Conservation (phyloP, 2,113 vertebrate species). For the Columba janthina region DNA sequence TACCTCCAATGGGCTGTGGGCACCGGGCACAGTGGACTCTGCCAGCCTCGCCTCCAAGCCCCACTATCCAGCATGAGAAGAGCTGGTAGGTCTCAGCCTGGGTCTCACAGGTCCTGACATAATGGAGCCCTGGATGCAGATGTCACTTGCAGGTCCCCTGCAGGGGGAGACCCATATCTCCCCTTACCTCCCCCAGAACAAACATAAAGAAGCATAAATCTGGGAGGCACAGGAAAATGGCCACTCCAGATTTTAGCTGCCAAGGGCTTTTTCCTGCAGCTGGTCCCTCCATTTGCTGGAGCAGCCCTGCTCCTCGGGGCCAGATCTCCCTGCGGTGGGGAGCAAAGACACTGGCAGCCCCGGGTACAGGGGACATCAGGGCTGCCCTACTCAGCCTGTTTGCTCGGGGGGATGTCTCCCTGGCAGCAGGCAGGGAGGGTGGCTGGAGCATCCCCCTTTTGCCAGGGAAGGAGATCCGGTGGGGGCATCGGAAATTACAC, state of each 20-base stretch:
- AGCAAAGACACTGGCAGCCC: neutral
- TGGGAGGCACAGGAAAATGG: accelerated
- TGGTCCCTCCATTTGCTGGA: neutral
- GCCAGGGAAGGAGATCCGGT: neutral
- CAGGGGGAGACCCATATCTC: accelerated
- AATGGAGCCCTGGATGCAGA: neutral
- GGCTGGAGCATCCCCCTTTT: neutral
- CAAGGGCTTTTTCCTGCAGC: neutral
- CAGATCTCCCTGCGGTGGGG: neutral
- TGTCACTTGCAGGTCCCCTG: neutral
- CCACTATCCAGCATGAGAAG: neutral
- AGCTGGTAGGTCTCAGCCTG: neutral
- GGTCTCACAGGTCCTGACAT: neutral
- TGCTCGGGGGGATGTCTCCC: neutral
- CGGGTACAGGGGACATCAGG: accelerated
- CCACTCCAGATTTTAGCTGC: neutral
- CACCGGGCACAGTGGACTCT: accelerated
- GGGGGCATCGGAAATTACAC: neutral
- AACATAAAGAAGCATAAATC: neutral
- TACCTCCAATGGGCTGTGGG: neutral
- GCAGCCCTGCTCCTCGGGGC: accelerated
- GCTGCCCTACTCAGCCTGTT: neutral
- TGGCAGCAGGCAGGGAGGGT: neutral
- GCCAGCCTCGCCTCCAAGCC: neutral
- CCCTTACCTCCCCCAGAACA: neutral